A percentile compares a stretch with the other conserved stretches of the same genome.
phyloP scores from a whole-genome alignment of 2,888 invertebrate genomes.

The Cosmopolites sordidus region DNA sequence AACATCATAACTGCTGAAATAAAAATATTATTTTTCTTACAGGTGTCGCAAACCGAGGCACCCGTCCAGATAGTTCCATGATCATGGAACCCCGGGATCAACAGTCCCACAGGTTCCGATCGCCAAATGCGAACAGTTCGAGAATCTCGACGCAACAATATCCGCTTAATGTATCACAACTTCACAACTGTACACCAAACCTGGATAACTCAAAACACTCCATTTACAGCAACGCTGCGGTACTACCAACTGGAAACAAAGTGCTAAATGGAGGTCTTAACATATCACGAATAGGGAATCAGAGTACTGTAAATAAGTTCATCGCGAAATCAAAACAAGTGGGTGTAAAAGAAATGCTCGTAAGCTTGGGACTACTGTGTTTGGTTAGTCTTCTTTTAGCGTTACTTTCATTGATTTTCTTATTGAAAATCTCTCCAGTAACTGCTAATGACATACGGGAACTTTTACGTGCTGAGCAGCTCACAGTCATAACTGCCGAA shows the following conservation, averaged over 20 bases:
- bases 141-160: slow-evolving; percentile 51
- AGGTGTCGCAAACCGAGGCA: slow-evolving; percentile 48
- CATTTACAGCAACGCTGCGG: slow-evolving; percentile 55
- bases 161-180: slow-evolving; percentile 67
- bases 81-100: slow-evolving; percentile 44
- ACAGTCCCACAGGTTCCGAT: slow-evolving; percentile 40
- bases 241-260: slow-evolving; percentile 35
- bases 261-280: slow-evolving; percentile 55
- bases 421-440: slow-evolving; percentile 77
- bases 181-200: slow-evolving; percentile 50
- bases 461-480: slow-evolving; percentile 54
- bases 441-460: slow-evolving; percentile 56
- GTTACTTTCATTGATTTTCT: slow-evolving; percentile 76
- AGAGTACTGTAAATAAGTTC: slow-evolving; percentile 44
- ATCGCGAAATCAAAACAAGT: slow-evolving; percentile 52
- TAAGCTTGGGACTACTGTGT: slow-evolving; percentile 80
- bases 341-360: slow-evolving; percentile 73
- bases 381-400: slow-evolving; percentile 81
- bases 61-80: slow-evolving; percentile 47
- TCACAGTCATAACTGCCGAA: slow-evolving; percentile 61
- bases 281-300: slow-evolving; percentile 54
- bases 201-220: slow-evolving; percentile 65
- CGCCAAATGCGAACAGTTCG: slow-evolving; percentile 40
- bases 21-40: slow-evolving; percentile 5
- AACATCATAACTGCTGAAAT: too few species aligned